Evolutionary conservation across 1,140 invertebrate species (phyloP), one percentile per base, ranked within the genome.

Genomic region (Drosophila melanica): DNA sequence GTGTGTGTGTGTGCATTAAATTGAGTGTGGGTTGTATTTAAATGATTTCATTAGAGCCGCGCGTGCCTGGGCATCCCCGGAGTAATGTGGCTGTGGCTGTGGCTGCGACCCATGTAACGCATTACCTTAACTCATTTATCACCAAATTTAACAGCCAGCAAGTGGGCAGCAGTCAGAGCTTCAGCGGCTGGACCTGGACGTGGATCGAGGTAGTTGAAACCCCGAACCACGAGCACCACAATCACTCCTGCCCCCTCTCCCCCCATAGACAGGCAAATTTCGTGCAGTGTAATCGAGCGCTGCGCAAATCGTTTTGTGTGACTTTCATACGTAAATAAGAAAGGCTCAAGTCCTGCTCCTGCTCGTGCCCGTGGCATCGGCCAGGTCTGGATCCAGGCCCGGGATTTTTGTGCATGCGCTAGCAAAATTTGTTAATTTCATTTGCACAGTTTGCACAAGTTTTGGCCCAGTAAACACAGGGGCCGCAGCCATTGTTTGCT

Each of bases 71-170:
- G 65, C 76, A 70, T 81, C 75, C 82, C 57, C 41, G 64, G 75
- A 68, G 81, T 75, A 75, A 57, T 39, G 51, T 45, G 51, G 11
- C 48, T 39, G 66, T 58, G 68, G 53, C 16, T 58, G 27, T 11
- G 35, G 12, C 16, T 66, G 70, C 10, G 48, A 54, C 65, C 57
- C 75, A 51, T 86, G 78, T 81, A 86, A 73, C 67, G 75, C 81
- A 86, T 86, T 86, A 86, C 81, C 81, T 86, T 81, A 81, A 87
- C 81, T 81, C 78, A 86, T 86, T 86, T 86, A 86, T 86, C 81
- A 86, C 78, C 81, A 75, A 77, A 87, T 81, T 86, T 79, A 87
- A 81, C 71, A 86, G 67, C 55, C 76, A 54, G 55, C 55, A 68
- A 27, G 45, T 11, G 42, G 42, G 45, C 44, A 23, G 20, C 47